Evolutionary conservation across 2,113 vertebrate genomes (phyloP), one percentile per base, ranked within the genome.

Genomic region (Heliornis fulica): DNA sequence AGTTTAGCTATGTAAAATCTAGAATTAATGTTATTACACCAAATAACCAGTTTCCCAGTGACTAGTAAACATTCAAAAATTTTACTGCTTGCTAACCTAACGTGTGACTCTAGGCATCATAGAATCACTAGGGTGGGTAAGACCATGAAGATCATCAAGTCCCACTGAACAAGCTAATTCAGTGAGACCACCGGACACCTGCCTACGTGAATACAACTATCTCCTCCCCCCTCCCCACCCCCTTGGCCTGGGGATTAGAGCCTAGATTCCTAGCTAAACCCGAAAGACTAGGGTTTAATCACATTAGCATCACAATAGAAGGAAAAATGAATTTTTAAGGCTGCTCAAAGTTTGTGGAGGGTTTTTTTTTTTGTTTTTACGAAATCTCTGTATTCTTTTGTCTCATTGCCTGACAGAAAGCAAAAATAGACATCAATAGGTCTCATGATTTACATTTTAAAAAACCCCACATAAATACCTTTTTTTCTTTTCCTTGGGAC

Each of bases 321-420:
- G 11, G 10, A 22, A 41, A 74, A 28, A 51, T 28, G 3, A 16
- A 8, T 43, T 26, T 12, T 40, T 15, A 64, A 21, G 6, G 5
- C 21, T 25, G 32, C 9, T 14, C 1, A 0, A n/a, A 34, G 7
- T n/a, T 51, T 13, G 11, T 1, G 3, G 4, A 3, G 26, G 21
- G 4, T 7, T 28, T 20, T 31, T 22, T 36, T n/a, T n/a, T n/a
- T n/a, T n/a, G n/a, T n/a, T n/a, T n/a, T 28, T 12, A 22, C 1
- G 18, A 19, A 23, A 25, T 3, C 2, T 29, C 8, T 51, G 20
- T 59, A 36, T 41, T 50, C 13, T 46, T 6, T 11, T 25, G 3
- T 12, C 3, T 14, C 9, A 40, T 2, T 23, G 10, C 18, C 11
- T 43, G 56, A 11, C 5, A 7, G 40, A 25, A 45, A 34, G 25